Base-by-base conservation (phyloP, 1,140 invertebrate species). In the Drosophila athabasca region DNA sequence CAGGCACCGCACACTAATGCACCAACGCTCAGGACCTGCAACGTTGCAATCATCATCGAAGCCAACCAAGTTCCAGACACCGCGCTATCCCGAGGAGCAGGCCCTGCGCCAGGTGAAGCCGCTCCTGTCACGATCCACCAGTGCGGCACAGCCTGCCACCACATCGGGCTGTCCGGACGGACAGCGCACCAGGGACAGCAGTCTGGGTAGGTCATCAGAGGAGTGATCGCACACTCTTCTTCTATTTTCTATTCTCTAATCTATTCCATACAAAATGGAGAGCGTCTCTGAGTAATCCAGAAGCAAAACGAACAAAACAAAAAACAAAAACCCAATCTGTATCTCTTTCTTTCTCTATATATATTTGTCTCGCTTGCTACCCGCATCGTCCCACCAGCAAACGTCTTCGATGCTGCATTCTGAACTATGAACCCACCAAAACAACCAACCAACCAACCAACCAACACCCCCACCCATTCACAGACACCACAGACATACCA, bases 71-170 rank as follows among this genome's bases (percentile, higher is more conserved):
- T 92, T 92, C 68, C 91, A 91, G 62, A 90, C 87, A 3, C 91
- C 91, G 5, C 91, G 91, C 11, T 92, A 91, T 73, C 87, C 90
- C 52, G 91, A 92, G 55, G 91, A 92, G 70, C 89, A 90, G 65
- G 80, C 83, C 0, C 43, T 90, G 48, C 90, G 90, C 8, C 90
- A 91, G 29, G 90, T 84, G 3, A 92, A 91, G 52, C 90, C 90
- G 0, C 67, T 90, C 9, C 54, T 91, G 3, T 57, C 88, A 5
- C 79, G 90, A 6, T 48, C 74, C 9, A 48, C 69, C 22, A 73
- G 67, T 6, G 60, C 64, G 2, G 62, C 72, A 9, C 29, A 6
- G 35, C n/a, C 71, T 69, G n/a, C 29, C 60, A 50, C 62, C 15
- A 26, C 24, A 3, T 26, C 24, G 4, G 15, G 50, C 43, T 26